Evolutionary conservation across 2,888 invertebrate genomes (phyloP).

Genomic region (Leucophenga maculata): DNA sequence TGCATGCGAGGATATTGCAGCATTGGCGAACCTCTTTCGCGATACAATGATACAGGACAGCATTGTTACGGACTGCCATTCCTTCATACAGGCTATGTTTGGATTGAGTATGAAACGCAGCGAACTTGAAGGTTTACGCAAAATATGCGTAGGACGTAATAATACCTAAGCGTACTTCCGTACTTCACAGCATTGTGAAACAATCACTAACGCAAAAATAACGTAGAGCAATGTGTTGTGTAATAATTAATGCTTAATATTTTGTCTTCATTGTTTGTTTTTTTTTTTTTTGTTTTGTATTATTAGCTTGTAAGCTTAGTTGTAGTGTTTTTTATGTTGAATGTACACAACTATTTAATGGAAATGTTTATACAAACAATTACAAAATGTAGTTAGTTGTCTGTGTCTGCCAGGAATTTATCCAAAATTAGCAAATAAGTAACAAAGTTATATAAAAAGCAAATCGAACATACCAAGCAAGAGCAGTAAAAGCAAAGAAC

Average conservation of each 20-base stretch:
- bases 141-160: conserved; percentile 62
- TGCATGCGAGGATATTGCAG: conserved; percentile 84
- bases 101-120: conserved; percentile 78
- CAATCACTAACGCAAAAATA: conserved; percentile 29
- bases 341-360: no score
- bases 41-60: conserved; percentile 83
- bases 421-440: no score
- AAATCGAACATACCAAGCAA: conserved; percentile 1
- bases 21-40: conserved; percentile 87
- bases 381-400: no score
- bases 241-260: no score
- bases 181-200: no score
- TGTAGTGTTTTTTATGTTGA: no score
- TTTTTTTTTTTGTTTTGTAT: no score
- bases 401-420: no score
- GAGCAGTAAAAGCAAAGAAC: conserved; percentile 23
- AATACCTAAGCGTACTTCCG: conserved; percentile 52
- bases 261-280: no score
- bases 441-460: no score
- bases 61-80: conserved; percentile 87
- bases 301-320: no score
- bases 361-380: no score
- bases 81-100: conserved; percentile 91
- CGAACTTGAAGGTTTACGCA: conserved; percentile 68
- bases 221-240: neutral